A percentile compares a stretch with the other conserved stretches of the same genome.
Conservation (phyloP, 2,113 vertebrate species). For the Sturnus vulgaris region DNA sequence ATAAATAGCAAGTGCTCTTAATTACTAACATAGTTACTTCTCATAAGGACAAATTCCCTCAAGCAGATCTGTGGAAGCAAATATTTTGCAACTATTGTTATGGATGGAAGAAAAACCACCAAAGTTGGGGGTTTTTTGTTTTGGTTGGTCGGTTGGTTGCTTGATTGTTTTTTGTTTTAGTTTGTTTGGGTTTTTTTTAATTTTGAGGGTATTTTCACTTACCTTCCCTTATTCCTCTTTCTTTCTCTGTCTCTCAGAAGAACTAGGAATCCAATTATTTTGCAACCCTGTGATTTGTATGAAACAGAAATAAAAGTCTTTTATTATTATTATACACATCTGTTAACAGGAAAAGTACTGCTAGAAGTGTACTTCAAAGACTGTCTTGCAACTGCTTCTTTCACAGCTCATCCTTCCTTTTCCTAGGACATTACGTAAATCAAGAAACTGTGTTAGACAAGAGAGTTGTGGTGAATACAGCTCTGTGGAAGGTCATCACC, state of each 20-base stretch:
- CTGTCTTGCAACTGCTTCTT: neutral
- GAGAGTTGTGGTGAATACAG: neutral
- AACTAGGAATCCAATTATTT: neutral
- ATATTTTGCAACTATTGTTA: neutral
- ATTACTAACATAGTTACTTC: neutral
- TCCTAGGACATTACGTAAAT: neutral
- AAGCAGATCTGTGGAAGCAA: neutral
- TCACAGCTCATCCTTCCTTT: neutral
- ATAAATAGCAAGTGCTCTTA: neutral
- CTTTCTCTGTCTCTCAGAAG: neutral
- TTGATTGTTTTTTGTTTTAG: neutral
- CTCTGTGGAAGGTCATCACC: neutral
- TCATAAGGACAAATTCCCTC: neutral
- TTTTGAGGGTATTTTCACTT: neutral
- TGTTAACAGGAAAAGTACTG: neutral
- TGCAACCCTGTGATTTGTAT: neutral
- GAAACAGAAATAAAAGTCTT: neutral
- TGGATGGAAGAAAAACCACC: neutral
- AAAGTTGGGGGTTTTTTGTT: accelerated
- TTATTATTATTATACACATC: neutral
- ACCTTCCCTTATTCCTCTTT: neutral
- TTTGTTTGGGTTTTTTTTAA: neutral
- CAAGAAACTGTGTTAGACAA: neutral
- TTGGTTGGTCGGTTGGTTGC: accelerated
- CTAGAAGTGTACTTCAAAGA: neutral